Conservation (phyloP, 2,888 invertebrate genomes). For the Eupithecia abbreviata region DNA sequence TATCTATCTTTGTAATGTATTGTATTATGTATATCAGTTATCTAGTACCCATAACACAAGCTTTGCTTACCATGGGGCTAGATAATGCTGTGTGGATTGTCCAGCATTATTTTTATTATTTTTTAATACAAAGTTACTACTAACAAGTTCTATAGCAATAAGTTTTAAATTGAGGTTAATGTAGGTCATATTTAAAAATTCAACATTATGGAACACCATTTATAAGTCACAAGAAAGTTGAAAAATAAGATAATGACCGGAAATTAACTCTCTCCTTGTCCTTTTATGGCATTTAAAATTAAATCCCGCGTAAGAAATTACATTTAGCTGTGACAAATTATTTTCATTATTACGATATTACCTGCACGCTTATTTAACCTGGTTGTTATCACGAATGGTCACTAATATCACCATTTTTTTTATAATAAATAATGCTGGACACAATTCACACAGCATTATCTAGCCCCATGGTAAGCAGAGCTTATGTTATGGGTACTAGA, state of each 20-base stretch:
- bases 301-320: background rate
- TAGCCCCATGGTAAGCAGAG: too few species aligned
- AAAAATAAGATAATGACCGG: slow-evolving; percentile 8
- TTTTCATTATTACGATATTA: slow-evolving; percentile 9
- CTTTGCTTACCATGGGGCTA: too few species aligned
- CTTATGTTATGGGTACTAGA: too few species aligned
- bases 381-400: background rate
- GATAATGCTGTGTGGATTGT: too few species aligned
- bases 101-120: too few species aligned
- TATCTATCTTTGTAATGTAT: too few species aligned
- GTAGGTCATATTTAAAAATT: background rate
- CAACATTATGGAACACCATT: background rate
- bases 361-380: background rate
- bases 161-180: background rate
- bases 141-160: too few species aligned
- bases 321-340: background rate
- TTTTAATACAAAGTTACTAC: slow-evolving; percentile 11
- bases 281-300: slow-evolving; percentile 13
- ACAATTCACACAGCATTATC: too few species aligned
- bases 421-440: too few species aligned
- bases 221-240: background rate
- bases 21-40: too few species aligned
- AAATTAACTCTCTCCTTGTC: slow-evolving; percentile 14
- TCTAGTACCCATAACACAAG: too few species aligned
- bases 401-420: background rate